Evolutionary conservation across 2,797 vertebrate species (phyloP), one percentile per base, ranked within the genome.

Genomic region (Mionectes olivaceus): DNA sequence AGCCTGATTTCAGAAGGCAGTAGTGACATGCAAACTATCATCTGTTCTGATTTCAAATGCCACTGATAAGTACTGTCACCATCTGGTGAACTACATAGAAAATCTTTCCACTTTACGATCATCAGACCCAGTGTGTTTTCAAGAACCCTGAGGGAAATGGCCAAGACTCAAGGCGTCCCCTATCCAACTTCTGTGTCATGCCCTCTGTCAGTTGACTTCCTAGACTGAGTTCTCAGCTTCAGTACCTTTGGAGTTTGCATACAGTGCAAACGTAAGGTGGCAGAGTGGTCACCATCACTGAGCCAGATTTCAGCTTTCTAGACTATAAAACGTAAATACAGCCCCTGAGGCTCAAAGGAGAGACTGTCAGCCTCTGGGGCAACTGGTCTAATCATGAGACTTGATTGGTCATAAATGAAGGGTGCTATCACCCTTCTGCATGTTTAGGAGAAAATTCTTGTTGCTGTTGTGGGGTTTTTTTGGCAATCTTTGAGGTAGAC

Each of bases 391-490:
- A 73, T 13, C 7, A 15, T 7, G 11, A 60, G 17, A 47, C 14
- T 6, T 55, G 5, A 4, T 22, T 64, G 52, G 19, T 11, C 10
- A 25, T 23, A 18, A 33, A 23, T 4, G 19, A 39, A 67, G 16
- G 6, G 4, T 43, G 7, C 7, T 9, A 11, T 53, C 2, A 5
- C 1, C 5, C 13, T 12, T 63, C 11, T 19, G 2, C 2, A 1
- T 21, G 3, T 64, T 41, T 49, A 76, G 18, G 10, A 78, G 19
- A 67, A 83, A 88, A 57, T 2, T 0, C 2, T 19, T 5, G 5
- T 37, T 61, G 19, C 5, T 46, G 2, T 19, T 61, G 1, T 18
- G 4, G 1, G 10, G 5, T 3, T 1, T 8, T 56, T 61, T 65
- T 55, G 46, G 8, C 2, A 32, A 69, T 14, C 12, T 12, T 2